Evolutionary conservation across 2,888 invertebrate species (phyloP).

Genomic region (Hybos culiciformis): DNA sequence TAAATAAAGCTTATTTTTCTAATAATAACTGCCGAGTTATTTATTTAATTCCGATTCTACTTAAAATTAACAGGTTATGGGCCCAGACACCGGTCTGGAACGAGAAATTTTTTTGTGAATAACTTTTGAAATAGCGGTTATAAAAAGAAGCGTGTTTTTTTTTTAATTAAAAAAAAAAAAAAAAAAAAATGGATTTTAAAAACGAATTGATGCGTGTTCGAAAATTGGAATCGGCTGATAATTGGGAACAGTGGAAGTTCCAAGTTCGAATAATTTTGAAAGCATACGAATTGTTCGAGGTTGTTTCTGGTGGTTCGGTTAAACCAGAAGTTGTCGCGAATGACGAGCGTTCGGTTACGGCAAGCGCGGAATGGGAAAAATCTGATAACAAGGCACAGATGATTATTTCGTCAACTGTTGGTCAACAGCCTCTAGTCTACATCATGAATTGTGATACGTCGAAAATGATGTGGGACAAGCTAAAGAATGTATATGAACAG

Average conservation of each 20-base stretch:
- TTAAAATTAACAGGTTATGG: background rate
- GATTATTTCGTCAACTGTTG: conserved; percentile 10
- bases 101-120: background rate
- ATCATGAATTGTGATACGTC: conserved; percentile 9
- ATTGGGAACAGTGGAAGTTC: conserved; percentile 6
- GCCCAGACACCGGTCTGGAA: background rate
- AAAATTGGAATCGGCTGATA: background rate
- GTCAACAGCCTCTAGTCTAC: conserved; percentile 7
- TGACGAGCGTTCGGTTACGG: background rate
- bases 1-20: too few relatives aligned
- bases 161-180: too few relatives aligned
- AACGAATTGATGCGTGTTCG: background rate
- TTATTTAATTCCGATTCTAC: too few relatives aligned
- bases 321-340: background rate
- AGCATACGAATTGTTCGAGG: conserved; percentile 8
- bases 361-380: background rate
- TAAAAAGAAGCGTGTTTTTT: too few relatives aligned
- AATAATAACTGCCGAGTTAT: too few relatives aligned
- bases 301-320: background rate
- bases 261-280: conserved; percentile 10
- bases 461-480: conserved; percentile 6
- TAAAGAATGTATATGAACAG: conserved; percentile 8
- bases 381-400: conserved; percentile 10
- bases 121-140: too few relatives aligned
- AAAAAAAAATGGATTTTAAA: background rate